Conservation (phyloP, 2,113 vertebrate genomes). For the Hemibagrus wyckioides region DNA sequence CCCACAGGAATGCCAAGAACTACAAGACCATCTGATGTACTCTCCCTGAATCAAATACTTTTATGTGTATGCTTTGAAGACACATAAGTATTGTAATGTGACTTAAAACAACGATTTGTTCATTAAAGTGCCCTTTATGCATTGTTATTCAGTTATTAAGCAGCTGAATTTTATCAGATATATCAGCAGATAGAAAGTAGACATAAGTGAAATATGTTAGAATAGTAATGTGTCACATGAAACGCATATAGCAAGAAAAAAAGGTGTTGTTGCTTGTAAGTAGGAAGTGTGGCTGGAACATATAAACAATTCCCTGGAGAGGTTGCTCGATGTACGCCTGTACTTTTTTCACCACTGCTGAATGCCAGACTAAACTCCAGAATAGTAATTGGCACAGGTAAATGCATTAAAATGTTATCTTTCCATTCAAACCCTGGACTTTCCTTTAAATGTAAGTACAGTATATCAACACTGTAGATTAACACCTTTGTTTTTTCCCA, state of each 20-base stretch:
- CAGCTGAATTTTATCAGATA: background rate
- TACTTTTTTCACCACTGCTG: conserved; percentile 1
- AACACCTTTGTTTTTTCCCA: background rate
- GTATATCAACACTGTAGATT: background rate
- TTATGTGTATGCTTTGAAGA: conserved; percentile 3
- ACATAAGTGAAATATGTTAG: background rate
- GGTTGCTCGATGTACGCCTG: conserved; percentile 7
- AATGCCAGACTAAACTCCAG: conserved; percentile 42
- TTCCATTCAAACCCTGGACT: conserved; percentile 25
- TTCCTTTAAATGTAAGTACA: background rate
- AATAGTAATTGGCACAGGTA: conserved; percentile 24
- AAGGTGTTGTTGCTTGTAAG: conserved; percentile 22
- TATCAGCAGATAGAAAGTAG: background rate
- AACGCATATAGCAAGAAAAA: conserved; percentile 7
- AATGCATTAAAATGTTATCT: conserved; percentile 17
- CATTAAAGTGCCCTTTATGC: background rate
- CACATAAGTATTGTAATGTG: background rate
- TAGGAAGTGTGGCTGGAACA: conserved; percentile 45
- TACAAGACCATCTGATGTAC: conserved; percentile 23
- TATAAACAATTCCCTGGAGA: conserved; percentile 22
- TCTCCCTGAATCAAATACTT: conserved; percentile 2
- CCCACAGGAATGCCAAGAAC: conserved; percentile 38
- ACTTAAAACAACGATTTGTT: background rate
- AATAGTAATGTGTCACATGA: conserved; percentile 12
- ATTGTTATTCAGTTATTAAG: background rate